These are phyloP conservation scores for Pseudochaenichthys georgianus DNA, from an alignment of 2,797 vertebrate genomes.

Conservation along the genomic window DNA sequence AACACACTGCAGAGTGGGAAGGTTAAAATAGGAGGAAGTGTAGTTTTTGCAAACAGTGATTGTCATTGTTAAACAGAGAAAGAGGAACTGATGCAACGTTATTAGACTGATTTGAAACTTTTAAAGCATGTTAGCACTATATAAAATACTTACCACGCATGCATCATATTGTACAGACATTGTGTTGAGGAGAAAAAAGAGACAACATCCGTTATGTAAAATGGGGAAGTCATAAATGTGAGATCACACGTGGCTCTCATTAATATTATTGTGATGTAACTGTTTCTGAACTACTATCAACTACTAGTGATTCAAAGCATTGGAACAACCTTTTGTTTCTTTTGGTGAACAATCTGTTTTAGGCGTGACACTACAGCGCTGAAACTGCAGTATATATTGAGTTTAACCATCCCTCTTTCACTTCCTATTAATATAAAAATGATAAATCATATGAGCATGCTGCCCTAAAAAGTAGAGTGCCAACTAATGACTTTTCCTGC, in stretches of 20 bases:
- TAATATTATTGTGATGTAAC: not conserved
- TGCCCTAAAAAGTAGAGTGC: conserved; percentile 61
- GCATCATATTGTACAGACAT: conserved; percentile 30
- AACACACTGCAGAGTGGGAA: conserved; percentile 5
- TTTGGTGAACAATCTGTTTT: conserved; percentile 38
- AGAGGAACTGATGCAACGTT: conserved; percentile 35
- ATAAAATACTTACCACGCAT: conserved; percentile 63
- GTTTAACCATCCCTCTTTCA: conserved; percentile 27
- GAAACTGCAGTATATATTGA: conserved; percentile 30
- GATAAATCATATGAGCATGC: conserved; percentile 63
- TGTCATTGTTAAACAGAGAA: not conserved
- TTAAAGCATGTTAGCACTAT: not conserved
- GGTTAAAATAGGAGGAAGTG: conserved; percentile 15
- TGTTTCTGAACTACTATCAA: conserved; percentile 4
- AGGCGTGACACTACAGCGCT: conserved; percentile 30
- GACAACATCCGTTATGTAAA: conserved; percentile 19
- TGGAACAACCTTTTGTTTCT: conserved; percentile 23
- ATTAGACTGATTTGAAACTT: conserved; percentile 4
- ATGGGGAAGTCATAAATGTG: conserved; percentile 20
- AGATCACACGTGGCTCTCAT: not conserved
- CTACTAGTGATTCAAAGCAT: conserved; percentile 5
- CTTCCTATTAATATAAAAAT: conserved; percentile 61
- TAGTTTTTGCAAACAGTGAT: not conserved
- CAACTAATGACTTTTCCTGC: conserved; percentile 51
- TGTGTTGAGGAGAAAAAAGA: conserved; percentile 15